Conservation (phyloP, 2,888 invertebrate species). For the Lasioglossum calceatum region DNA sequence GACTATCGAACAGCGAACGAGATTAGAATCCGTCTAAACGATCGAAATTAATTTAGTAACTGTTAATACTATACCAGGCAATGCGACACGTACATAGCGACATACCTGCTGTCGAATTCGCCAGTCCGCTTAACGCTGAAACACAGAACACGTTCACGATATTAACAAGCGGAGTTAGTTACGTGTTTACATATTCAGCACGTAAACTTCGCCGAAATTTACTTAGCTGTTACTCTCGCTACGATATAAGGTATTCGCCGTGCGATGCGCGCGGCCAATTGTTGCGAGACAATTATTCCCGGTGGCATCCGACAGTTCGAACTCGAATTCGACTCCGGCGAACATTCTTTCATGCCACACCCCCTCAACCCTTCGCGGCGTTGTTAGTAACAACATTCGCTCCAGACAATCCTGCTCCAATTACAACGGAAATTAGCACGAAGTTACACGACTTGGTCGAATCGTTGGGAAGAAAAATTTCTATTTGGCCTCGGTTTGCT, state of each 20-base stretch:
- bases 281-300: slow-evolving; percentile 21
- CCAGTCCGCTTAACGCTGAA: slow-evolving; percentile 85
- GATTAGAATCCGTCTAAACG: slow-evolving; percentile 60
- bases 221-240: slow-evolving; percentile 31
- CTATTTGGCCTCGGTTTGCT: not conserved
- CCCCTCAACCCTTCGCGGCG: not conserved
- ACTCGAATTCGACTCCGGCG: not conserved
- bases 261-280: slow-evolving; percentile 37
- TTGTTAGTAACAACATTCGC: not conserved
- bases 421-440: not conserved
- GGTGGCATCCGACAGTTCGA: not conserved
- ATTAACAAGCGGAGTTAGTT: slow-evolving; percentile 76
- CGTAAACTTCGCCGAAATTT: slow-evolving; percentile 56
- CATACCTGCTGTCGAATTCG: slow-evolving; percentile 85
- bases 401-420: not conserved
- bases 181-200: slow-evolving; percentile 59
- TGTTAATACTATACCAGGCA: slow-evolving; percentile 84
- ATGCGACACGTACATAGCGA: slow-evolving; percentile 85
- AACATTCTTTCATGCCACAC: not conserved
- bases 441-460: not conserved
- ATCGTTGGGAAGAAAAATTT: not conserved
- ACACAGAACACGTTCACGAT: slow-evolving; percentile 80
- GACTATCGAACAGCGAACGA: slow-evolving; percentile 48
- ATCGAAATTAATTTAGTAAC: slow-evolving; percentile 81
- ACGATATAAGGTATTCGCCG: slow-evolving; percentile 41